Percentiles rank a stretch among this genome's conserved stretches.
phyloP scores from a whole-genome alignment of 2,888 invertebrate genomes.

The Pinctada fucata region DNA sequence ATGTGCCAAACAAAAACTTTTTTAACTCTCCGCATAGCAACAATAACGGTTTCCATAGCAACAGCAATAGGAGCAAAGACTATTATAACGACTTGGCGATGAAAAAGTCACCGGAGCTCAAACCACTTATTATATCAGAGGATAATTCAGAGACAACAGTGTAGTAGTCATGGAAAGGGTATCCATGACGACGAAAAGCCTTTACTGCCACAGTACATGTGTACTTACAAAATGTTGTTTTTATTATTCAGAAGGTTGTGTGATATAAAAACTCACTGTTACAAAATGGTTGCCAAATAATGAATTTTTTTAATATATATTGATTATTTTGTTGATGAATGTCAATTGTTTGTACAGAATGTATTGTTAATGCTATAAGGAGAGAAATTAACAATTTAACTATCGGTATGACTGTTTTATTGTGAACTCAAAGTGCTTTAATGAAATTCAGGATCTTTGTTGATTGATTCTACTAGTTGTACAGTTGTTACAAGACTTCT shows the following conservation, averaged over 20 bases:
- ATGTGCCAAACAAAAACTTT: conserved; percentile 23
- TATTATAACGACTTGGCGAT: conserved; percentile 52
- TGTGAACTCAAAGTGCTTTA: too few species aligned
- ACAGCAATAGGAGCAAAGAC: conserved; percentile 31
- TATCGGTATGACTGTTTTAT: too few species aligned
- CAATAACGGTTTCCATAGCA: background rate
- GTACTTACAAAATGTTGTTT: background rate
- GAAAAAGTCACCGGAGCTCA: conserved; percentile 35
- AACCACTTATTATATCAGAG: conserved; percentile 42
- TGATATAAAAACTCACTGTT: background rate
- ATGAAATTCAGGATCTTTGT: too few species aligned
- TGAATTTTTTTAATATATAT: too few species aligned
- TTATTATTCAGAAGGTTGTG: conserved; percentile 15
- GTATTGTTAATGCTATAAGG: too few species aligned
- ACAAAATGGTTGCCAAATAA: conserved; percentile 6
- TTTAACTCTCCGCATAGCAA: background rate
- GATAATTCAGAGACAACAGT: conserved; percentile 37
- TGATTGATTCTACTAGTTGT: too few species aligned
- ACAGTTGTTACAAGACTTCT: too few species aligned
- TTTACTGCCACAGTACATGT: conserved; percentile 2
- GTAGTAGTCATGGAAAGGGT: conserved; percentile 23
- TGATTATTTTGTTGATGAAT: too few species aligned
- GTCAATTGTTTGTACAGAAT: too few species aligned
- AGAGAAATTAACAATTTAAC: too few species aligned
- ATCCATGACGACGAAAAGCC: background rate